Evolutionary conservation across 2,888 invertebrate species (phyloP), one percentile per base, ranked within the genome.

Genomic region (Drosophila diplacantha): DNA sequence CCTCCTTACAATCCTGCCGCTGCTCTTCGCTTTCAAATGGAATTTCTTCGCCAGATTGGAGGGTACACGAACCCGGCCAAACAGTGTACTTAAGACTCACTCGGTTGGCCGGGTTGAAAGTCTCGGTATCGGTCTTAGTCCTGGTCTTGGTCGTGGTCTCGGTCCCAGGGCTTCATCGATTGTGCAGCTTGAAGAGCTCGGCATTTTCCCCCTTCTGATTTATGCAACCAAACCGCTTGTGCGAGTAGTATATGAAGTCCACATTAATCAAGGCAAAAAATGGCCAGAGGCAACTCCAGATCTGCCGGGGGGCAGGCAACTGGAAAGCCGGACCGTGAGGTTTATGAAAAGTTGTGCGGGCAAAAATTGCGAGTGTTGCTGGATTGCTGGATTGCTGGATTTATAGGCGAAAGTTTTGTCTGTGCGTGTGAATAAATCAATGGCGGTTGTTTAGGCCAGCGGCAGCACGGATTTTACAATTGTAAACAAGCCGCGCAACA

Each of bases 351-450:
- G 74, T 76, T 81, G 75, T 37, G 50, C 38, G 47, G 31, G 62
- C 59, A 56, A 67, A 71, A 75, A 73, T 64, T 66, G 64, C 67
- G 60, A 68, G 43, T 66, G 60, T 14, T 46, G 14, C 58, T 75
- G 52, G 74, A 79, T 79, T 79, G n/a, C n/a, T n/a, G n/a, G n/a
- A n/a, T 14, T 46, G 14, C 58, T 75, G 52, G 74, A 79, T 79
- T 79, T 79, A 81, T 79, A 74, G 81, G 69, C 79, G 46, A 79
- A 77, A 81, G 60, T 79, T 79, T 79, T 66, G 58, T 66, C 66
- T 38, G 66, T 55, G 54, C 50, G 63, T 68, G 69, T 65, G 70
- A 68, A 73, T 79, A 81, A 81, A 78, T 78, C 81, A 78, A 78
- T 75, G 79, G 76, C 49, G 79, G 79, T 78, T 78, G 74, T 79